A percentile compares a stretch with the other conserved stretches of the same genome.
Conservation (phyloP, 2,888 invertebrate genomes). For the Stenichneumon culpator region DNA sequence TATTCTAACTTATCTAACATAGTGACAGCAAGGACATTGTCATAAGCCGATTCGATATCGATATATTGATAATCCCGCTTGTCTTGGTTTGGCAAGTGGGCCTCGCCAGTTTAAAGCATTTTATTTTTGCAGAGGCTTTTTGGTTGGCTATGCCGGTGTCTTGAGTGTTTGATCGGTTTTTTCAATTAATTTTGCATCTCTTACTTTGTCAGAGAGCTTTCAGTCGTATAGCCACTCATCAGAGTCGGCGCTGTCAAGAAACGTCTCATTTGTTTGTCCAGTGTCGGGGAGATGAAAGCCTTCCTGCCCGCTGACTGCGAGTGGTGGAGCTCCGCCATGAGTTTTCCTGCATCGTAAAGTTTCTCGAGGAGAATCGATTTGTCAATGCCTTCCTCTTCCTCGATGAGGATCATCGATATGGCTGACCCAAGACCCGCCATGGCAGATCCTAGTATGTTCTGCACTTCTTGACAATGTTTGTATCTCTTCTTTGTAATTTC, state of each 20-base stretch:
- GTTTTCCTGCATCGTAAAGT: slow-evolving; percentile 55
- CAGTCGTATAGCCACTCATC: slow-evolving; percentile 53
- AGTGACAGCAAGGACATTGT: no score
- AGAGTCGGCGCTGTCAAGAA: slow-evolving; percentile 14
- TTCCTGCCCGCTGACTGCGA: slow-evolving; percentile 53
- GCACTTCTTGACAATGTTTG: slow-evolving; percentile 48
- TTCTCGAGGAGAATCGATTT: slow-evolving; percentile 37
- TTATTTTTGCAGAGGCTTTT: slow-evolving; percentile 47
- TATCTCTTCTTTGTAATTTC: slow-evolving; percentile 48
- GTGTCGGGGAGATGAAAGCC: slow-evolving; percentile 8
- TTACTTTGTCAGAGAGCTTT: slow-evolving; percentile 51
- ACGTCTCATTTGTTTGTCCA: no score
- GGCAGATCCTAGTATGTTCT: slow-evolving; percentile 51
- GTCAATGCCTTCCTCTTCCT: slow-evolving; percentile 45
- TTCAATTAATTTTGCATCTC: slow-evolving; percentile 52
- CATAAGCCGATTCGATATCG: no score
- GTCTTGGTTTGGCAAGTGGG: slow-evolving; percentile 35
- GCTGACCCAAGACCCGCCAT: slow-evolving; percentile 46
- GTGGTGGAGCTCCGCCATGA: slow-evolving; percentile 45
- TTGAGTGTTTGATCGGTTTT: no score
- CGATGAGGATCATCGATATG: slow-evolving; percentile 46
- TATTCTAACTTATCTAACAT: no score
- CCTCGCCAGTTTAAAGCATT: slow-evolving; percentile 47
- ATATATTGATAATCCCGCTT: no score
- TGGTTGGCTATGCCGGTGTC: background rate